These are phyloP conservation scores for Darevskia nairensis DNA, from an alignment of 2,797 vertebrate species.

Conservation along the genomic window DNA sequence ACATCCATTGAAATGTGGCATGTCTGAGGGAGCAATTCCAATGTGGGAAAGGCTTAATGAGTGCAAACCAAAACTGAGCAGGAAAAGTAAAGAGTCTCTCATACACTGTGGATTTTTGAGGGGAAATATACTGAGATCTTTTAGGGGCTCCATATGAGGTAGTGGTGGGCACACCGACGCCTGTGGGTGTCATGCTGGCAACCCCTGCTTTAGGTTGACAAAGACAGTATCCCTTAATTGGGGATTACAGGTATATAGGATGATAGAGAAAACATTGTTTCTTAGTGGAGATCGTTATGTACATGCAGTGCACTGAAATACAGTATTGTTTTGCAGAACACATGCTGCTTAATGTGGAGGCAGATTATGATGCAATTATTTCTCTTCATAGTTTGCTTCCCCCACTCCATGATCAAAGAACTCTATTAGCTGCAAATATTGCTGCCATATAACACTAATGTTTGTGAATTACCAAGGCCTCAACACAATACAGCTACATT, in stretches of 20 bases:
- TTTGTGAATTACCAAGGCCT: neutral
- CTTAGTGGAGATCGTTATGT: neutral
- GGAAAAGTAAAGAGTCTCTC: too few species aligned
- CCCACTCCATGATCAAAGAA: neutral
- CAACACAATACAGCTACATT: neutral
- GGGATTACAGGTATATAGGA: neutral
- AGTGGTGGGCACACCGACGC: too few species aligned
- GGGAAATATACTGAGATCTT: too few species aligned
- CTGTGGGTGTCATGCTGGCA: too few species aligned
- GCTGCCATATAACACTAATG: constrained; percentile 13
- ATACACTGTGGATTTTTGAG: too few species aligned
- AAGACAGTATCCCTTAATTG: neutral
- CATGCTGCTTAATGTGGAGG: neutral
- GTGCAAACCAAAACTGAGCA: too few species aligned
- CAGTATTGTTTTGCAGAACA: neutral
- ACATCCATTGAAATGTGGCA: too few species aligned
- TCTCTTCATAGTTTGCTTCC: neutral
- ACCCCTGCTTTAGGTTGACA: neutral
- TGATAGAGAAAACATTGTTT: neutral
- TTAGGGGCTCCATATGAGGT: too few species aligned
- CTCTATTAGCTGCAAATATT: constrained; percentile 10
- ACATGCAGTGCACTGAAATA: neutral
- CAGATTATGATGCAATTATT: constrained; percentile 21
- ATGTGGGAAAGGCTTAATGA: too few species aligned
- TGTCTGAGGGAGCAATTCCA: too few species aligned